Base-by-base conservation (phyloP, 1,140 invertebrate genomes). In the Apocrypta bakeri region DNA sequence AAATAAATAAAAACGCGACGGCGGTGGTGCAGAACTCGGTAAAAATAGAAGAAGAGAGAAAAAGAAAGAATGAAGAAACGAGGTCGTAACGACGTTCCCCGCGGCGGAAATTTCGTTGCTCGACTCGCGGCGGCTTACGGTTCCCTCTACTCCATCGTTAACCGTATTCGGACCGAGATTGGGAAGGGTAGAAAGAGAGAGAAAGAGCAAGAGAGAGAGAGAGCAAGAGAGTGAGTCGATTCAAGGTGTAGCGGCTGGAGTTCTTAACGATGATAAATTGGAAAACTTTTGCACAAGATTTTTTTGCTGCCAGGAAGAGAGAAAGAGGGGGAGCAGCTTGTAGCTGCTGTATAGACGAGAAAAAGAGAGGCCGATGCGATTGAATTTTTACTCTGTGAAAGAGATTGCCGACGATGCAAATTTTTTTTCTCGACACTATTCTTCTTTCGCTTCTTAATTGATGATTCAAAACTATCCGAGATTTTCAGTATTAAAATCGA, bases 261-360 rank as follows among this genome's bases (percentile, higher is more conserved):
- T 71, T 77, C 74, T 82, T 82, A 78, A 79, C 66, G 76, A 73
- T 83, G 69, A 83, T 83, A 79, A 83, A 83, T 83, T 79, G 82
- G 76, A 83, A 83, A 83, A 79, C 82, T 83, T 83, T 79, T 78
- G 40, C 48, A 40, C 24, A 40, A 82, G 66, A 37, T 82, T 82
- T 82, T 82, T 77, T 68, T 12, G 24, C 31, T 42, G 14, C 37
- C 25, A 24, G 25, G 2, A 9, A 37, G 33, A 37, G 33, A 37
- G 33, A 56, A 21, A 4, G 21, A n/a, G 21, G n/a, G 48, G 8
- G 48, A 56, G 48, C 48, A 31, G 31, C 25, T 42, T 64, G 24
- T 33, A 77, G 48, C 33, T 64, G 9, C 31, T 14, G 33, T 29
- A 68, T 69, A 24, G 37, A 40, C 27, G 31, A 40, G 37, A 73